Evolutionary conservation across 2,888 invertebrate genomes (phyloP).

Genomic region (Carpatolechia fugitivella): DNA sequence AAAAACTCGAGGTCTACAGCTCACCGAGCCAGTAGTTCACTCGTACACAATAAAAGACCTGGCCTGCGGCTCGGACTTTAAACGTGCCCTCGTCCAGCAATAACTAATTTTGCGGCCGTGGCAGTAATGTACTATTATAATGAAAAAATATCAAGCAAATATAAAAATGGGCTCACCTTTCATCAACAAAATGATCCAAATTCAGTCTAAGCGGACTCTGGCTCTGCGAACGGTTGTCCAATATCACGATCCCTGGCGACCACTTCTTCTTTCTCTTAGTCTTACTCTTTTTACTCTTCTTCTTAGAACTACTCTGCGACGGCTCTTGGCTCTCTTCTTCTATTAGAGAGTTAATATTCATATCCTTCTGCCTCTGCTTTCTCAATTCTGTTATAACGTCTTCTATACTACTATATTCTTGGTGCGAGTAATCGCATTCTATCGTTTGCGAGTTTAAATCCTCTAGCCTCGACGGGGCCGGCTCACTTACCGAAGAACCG

Average conservation of each 20-base stretch:
- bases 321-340: conserved; percentile 41
- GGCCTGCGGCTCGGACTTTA: too few species aligned
- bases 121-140: too few species aligned
- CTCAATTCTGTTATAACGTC: conserved; percentile 59
- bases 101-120: too few species aligned
- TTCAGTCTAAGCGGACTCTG: conserved; percentile 63
- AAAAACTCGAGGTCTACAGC: too few species aligned
- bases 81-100: too few species aligned
- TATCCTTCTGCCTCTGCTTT: conserved; percentile 49
- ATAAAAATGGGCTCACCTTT: conserved; percentile 45
- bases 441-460: too few species aligned
- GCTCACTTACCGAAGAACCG: conserved; percentile 52
- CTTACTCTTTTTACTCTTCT: conserved; percentile 52
- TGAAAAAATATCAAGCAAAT: not conserved
- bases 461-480: conserved; percentile 23
- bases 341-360: conserved; percentile 37
- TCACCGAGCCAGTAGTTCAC: too few species aligned
- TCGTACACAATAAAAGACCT: too few species aligned
- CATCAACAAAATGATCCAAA: conserved; percentile 72
- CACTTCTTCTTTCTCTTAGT: conserved; percentile 65
- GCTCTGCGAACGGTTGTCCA: conserved; percentile 58
- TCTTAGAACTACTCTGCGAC: conserved; percentile 47
- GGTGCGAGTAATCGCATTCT: conserved; percentile 32
- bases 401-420: conserved; percentile 55
- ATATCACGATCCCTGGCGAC: conserved; percentile 65